Conservation (phyloP, 2,113 vertebrate species). For the Rafetus swinhoei region DNA sequence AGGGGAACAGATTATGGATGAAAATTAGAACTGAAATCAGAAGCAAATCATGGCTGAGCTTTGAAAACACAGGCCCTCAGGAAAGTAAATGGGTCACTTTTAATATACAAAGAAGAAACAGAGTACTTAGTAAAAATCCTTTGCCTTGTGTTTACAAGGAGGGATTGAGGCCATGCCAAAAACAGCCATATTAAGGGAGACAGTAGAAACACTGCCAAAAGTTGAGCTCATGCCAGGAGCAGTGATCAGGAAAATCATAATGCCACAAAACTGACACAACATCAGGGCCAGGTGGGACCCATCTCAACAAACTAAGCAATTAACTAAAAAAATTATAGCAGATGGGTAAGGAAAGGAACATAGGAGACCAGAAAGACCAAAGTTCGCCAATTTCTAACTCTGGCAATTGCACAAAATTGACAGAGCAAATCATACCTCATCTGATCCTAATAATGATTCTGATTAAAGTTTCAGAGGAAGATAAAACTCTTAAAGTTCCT, state of each 20-base stretch:
- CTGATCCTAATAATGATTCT: background rate
- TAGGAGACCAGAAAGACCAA: background rate
- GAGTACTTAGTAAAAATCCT: background rate
- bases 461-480: background rate
- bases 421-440: background rate
- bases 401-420: background rate
- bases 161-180: constrained; percentile 51
- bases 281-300: constrained; percentile 66
- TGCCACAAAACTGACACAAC: constrained; percentile 66
- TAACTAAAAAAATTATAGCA: background rate
- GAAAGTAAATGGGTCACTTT: background rate
- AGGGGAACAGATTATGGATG: background rate
- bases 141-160: constrained; percentile 8
- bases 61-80: background rate
- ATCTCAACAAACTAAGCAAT: constrained; percentile 51
- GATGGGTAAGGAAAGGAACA: background rate
- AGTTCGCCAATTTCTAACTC: background rate
- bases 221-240: constrained; percentile 45
- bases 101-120: background rate
- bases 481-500: background rate
- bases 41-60: background rate
- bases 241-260: constrained; percentile 62
- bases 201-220: constrained; percentile 60
- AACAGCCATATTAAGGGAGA: constrained; percentile 43
- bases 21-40: background rate